Evolutionary conservation across 2,888 invertebrate genomes (phyloP).

Genomic region (Biston betularia): DNA sequence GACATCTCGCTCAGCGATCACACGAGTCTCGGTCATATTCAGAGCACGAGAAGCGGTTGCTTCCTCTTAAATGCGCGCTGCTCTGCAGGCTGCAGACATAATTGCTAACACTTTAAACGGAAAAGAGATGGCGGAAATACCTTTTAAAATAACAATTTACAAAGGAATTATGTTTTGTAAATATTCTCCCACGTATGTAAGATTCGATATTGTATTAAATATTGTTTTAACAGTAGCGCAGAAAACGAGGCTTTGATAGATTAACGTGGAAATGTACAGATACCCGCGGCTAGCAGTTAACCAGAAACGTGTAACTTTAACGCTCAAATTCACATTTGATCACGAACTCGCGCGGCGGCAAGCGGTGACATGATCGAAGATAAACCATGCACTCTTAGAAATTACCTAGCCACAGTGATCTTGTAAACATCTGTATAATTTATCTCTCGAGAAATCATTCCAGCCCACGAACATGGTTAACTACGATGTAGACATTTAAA

Average conservation of each 20-base stretch:
- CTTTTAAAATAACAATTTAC: not conserved
- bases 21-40: constrained; percentile 16
- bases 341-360: too few relatives aligned
- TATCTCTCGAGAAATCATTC: too few relatives aligned
- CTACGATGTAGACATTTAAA: too few relatives aligned
- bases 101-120: constrained; percentile 4
- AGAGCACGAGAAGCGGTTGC: constrained; percentile 9
- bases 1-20: constrained; percentile 16
- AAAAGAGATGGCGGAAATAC: constrained; percentile 5
- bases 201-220: not conserved
- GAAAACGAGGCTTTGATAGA: not conserved
- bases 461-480: too few relatives aligned
- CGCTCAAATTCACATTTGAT: too few relatives aligned
- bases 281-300: too few relatives aligned
- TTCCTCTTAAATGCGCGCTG: constrained; percentile 18
- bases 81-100: constrained; percentile 1
- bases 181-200: not conserved
- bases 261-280: not conserved
- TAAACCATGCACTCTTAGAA: too few relatives aligned
- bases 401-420: too few relatives aligned
- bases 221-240: not conserved
- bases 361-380: too few relatives aligned
- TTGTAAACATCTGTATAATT: too few relatives aligned
- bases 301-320: too few relatives aligned
- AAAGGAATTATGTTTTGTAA: not conserved